These are phyloP conservation scores for Varanus salvator DNA, from an alignment of 2,113 vertebrate genomes.

Conservation along the genomic window DNA sequence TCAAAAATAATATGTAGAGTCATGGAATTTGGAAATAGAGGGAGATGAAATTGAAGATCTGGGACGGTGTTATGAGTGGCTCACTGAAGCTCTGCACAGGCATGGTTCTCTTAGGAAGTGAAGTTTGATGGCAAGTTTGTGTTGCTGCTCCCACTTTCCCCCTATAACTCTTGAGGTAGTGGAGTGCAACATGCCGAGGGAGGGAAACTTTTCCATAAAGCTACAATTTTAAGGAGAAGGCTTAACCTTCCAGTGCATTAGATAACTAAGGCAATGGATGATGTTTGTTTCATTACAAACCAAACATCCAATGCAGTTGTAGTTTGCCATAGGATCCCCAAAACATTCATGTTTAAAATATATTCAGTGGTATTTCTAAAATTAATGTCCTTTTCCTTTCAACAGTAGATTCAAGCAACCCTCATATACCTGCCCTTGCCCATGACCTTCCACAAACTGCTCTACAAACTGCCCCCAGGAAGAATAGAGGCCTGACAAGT, in stretches of 20 bases:
- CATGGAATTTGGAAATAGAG: background rate
- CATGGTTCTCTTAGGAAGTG: background rate
- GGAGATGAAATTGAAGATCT: background rate
- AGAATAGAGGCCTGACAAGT: too few relatives aligned
- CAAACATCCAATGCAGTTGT: background rate
- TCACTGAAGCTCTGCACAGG: background rate
- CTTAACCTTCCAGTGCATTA: background rate
- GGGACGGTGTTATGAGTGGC: background rate
- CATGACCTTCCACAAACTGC: background rate
- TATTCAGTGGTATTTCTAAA: background rate
- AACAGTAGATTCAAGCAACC: background rate
- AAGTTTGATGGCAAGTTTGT: background rate
- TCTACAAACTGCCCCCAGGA: too few relatives aligned
- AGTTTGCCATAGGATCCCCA: background rate
- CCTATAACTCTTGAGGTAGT: background rate
- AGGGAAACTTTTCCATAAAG: background rate
- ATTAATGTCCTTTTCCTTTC: background rate
- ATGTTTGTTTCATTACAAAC: background rate
- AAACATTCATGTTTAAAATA: too few relatives aligned
- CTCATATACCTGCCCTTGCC: background rate
- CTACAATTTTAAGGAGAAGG: too few relatives aligned
- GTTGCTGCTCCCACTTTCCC: background rate
- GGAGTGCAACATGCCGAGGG: background rate
- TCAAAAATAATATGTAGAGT: background rate
- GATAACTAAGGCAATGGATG: background rate